Evolutionary conservation across 1,140 invertebrate genomes (phyloP).

Genomic region (Apocrypta bakeri): DNA sequence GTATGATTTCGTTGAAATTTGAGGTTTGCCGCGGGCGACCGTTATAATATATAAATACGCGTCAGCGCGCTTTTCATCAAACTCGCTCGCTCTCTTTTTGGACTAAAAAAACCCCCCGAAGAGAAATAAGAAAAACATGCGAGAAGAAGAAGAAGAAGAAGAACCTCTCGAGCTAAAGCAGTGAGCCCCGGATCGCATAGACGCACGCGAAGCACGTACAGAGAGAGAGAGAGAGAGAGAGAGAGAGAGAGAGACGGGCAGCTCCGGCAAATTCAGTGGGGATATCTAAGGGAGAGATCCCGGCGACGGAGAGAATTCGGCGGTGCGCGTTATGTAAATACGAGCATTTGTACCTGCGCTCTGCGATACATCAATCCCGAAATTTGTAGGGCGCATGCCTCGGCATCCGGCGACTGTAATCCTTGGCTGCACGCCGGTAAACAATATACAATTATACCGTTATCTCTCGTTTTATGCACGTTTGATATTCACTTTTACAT

Average conservation of each 20-base stretch:
- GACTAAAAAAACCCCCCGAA: not conserved
- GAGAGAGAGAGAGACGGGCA: not conserved
- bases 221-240: conserved; percentile 10
- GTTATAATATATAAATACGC: too few species aligned
- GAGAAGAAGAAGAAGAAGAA: not conserved
- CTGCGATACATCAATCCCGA: conserved; percentile 73
- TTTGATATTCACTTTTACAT: too few species aligned
- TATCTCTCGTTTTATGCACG: not conserved
- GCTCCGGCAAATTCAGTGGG: not conserved
- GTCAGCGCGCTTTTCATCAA: too few species aligned
- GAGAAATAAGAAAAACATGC: not conserved
- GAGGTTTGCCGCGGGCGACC: too few species aligned
- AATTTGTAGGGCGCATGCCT: conserved; percentile 73
- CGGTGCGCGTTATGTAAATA: conserved; percentile 57
- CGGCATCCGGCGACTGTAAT: conserved; percentile 57
- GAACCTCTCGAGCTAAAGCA: not conserved
- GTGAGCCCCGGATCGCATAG: not conserved
- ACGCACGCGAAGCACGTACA: not conserved
- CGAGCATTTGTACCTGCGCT: conserved; percentile 71
- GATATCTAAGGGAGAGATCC: not conserved
- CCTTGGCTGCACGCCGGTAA: conserved; percentile 3
- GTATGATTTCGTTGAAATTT: too few species aligned
- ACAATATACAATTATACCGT: conserved; percentile 16
- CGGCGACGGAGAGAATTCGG: not conserved
- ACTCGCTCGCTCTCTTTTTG: too few species aligned